Evolutionary conservation across 23 tunicate species (phyloP), one percentile per base, ranked within the genome.

Genomic region (Botrylloides violaceus): DNA sequence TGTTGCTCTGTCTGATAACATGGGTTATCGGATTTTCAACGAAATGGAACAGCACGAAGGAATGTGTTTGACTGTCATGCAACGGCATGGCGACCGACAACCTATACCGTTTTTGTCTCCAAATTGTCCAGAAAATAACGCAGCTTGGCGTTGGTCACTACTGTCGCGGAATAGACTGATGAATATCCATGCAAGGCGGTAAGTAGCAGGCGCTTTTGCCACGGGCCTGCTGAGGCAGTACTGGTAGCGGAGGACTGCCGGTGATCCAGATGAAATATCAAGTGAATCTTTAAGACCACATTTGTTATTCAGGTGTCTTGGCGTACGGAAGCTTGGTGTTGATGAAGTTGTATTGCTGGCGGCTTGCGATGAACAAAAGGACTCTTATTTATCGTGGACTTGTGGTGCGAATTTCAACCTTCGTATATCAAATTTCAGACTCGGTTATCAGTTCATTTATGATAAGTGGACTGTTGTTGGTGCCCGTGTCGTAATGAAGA

Each of bases 371-470:
- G 53, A 43, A 43, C 12, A 43, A 43, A 43, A 43, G 12, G 53
- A 43, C 15, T 9, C 53, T 43, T 15, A 43, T 43, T 7, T 43
- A 9, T 43, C 53, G 53, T 60, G 65, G 65, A 1, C 29, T 25
- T 60, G 65, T 60, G 65, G 32, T 27, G 1, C 32, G 65, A 0
- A 60, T 60, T 60, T 25, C 65, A 60, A 24, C 65, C 65, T 60
- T 15, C 15, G 65, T 18, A 27, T 60, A 18, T 60, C 29, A 25
- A 60, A 1, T 18, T 60, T 25, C 27, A n/a, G 65, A 60, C 29
- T 60, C 27, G n/a, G 18, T 25, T 22, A 60, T 60, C 15, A n/a
- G 29, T 15, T 20, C 26, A 22, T 60, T 24, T 60, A 60, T 60
- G 30, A 60, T 22, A 1, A 60, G n/a, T 60, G 65, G 65, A 22